Percentiles rank a stretch among this genome's conserved stretches.
phyloP scores from a whole-genome alignment of 2,797 vertebrate species.

The Sebastes hopkinsi region DNA sequence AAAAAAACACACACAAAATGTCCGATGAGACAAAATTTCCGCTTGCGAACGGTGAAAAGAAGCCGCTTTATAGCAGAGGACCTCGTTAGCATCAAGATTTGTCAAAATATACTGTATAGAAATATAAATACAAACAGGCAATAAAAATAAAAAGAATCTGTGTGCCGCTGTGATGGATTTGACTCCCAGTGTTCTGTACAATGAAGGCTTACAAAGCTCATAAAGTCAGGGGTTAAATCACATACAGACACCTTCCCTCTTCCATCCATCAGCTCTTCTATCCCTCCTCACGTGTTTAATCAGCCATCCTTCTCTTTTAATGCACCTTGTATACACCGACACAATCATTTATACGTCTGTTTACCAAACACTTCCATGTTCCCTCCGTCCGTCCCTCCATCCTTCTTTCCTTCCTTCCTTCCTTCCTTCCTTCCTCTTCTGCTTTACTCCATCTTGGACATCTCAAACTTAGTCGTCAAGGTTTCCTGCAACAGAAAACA shows the following conservation, averaged over 20 bases:
- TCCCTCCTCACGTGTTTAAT: background rate
- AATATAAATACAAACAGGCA: slow-evolving; percentile 61
- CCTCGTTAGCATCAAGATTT: slow-evolving; percentile 12
- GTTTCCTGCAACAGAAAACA: slow-evolving; percentile 76
- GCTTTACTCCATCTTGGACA: slow-evolving; percentile 88
- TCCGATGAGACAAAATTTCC: background rate
- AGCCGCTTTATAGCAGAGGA: background rate
- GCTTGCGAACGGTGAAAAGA: background rate
- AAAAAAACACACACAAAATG: background rate
- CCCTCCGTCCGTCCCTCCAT: background rate
- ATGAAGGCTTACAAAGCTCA: slow-evolving; percentile 69
- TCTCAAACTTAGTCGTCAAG: slow-evolving; percentile 85
- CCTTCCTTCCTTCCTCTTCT: background rate
- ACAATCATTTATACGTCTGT: background rate
- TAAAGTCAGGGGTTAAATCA: slow-evolving; percentile 52
- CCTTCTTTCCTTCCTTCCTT: background rate
- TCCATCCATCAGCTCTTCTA: background rate
- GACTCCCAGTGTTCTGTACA: slow-evolving; percentile 58
- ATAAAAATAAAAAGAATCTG: slow-evolving; percentile 44
- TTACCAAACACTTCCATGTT: background rate
- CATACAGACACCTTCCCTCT: background rate
- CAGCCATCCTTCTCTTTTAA: background rate
- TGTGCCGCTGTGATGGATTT: slow-evolving; percentile 2
- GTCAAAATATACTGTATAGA: slow-evolving; percentile 52
- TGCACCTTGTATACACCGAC: slow-evolving; percentile 45